Evolutionary conservation across 2,797 vertebrate species (phyloP), one percentile per base, ranked within the genome.

Genomic region (Decapterus maruadsi): DNA sequence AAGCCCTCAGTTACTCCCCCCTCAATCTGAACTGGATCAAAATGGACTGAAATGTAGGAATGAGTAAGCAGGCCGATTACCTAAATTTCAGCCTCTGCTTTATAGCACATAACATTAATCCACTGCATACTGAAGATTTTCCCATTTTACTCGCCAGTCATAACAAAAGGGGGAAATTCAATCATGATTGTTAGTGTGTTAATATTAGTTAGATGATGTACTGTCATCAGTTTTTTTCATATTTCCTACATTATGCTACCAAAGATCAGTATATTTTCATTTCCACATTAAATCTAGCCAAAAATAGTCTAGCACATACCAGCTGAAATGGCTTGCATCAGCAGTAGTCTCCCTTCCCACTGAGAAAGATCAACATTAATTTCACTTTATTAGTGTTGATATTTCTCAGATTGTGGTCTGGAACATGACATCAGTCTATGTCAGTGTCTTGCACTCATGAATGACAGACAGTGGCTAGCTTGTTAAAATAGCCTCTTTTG

Each of bases 311-410:
- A 22, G 42, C 43, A 70, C 80, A 78, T 78, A 72, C 62, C 59
- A 68, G 61, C 75, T 71, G 66, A 89, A 90, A 86, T 80, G 65
- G 67, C 69, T 85, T 74, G 59, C 72, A 82, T 87, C 83, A 78
- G 82, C 86, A 73, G 59, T 68, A 58, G 64, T 78, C 78, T 85
- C 55, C 46, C 64, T 62, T 72, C 42, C 62, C 67, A 61, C 57
- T 3, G 16, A 61, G 78, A 87, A 87, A 92, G 66, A 80, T 86
- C 87, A 92, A 90, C 87, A 82, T 80, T 73, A 26, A 84, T 93
- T 85, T 81, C 11, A 71, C 67, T 91, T 92, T 89, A 90, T 84
- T 88, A 55, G 82, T 89, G 90, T 85, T 88, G 86, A 84, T 90
- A 54, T 86, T 93, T 90, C 84, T 82, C 78, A 74, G 72, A 84